Conservation (phyloP, 2,888 invertebrate species). For the Crematogaster levior region DNA sequence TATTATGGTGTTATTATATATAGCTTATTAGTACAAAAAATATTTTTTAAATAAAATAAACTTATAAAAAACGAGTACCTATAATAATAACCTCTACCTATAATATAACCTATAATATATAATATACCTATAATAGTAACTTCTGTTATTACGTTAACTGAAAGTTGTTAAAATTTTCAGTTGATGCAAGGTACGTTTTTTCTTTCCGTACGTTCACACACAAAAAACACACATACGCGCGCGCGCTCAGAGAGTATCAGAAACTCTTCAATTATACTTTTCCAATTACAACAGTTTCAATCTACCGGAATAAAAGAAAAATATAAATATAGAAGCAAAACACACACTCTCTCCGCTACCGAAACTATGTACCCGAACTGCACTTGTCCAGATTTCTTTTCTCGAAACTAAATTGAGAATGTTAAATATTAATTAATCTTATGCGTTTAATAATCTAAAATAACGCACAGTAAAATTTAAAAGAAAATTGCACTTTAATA, state of each 20-base stretch:
- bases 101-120: no score
- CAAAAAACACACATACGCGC: no score
- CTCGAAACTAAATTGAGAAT: background rate
- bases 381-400: background rate
- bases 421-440: background rate
- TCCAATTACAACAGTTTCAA: constrained; percentile 12
- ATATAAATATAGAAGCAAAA: background rate
- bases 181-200: background rate
- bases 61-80: background rate
- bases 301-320: background rate
- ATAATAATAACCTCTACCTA: no score
- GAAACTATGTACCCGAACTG: background rate
- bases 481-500: background rate
- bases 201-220: background rate
- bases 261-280: background rate
- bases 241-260: background rate
- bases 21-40: background rate
- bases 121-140: no score
- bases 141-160: background rate
- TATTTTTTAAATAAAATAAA: background rate
- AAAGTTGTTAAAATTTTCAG: background rate
- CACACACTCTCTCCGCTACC: background rate
- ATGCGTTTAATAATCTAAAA: background rate
- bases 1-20: background rate
- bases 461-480: background rate